Conservation (phyloP, 2,113 vertebrate genomes). For the Paedocypris sp. region DNA sequence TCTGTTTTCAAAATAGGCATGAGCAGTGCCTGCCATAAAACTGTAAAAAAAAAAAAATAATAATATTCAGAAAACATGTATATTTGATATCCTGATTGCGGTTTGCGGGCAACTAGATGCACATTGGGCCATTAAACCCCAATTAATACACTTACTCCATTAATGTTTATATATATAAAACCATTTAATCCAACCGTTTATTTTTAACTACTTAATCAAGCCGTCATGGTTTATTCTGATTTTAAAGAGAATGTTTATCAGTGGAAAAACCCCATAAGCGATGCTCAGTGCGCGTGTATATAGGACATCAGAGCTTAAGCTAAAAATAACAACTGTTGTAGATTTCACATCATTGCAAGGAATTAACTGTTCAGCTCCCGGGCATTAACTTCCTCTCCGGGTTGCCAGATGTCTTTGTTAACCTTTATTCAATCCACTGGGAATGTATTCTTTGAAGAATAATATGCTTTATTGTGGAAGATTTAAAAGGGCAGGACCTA, state of each 20-base stretch:
- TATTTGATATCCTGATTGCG: too few species aligned
- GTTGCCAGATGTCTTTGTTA: neutral
- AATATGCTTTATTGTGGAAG: neutral
- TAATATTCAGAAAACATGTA: too few species aligned
- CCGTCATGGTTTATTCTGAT: neutral
- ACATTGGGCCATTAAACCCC: too few species aligned
- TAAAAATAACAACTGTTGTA: slow-evolving; percentile 45
- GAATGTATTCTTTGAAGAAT: neutral
- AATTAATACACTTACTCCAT: too few species aligned
- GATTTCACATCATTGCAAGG: slow-evolving; percentile 15
- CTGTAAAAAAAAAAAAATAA: too few species aligned
- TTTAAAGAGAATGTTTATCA: slow-evolving; percentile 1
- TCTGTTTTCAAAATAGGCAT: too few species aligned
- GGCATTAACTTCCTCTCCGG: neutral
- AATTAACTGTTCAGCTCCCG: slow-evolving; percentile 33
- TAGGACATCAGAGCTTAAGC: slow-evolving; percentile 38
- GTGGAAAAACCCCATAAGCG: slow-evolving; percentile 7
- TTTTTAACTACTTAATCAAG: too few species aligned
- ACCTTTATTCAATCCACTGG: neutral
- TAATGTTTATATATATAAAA: too few species aligned
- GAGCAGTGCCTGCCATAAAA: too few species aligned
- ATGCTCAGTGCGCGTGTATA: slow-evolving; percentile 27
- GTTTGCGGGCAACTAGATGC: too few species aligned
- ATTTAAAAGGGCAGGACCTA: too few species aligned
- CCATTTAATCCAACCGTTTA: slow-evolving; percentile 14